Evolutionary conservation across 2,888 invertebrate genomes (phyloP), one percentile per base, ranked within the genome.

Genomic region (Heteromurus nitidus): DNA sequence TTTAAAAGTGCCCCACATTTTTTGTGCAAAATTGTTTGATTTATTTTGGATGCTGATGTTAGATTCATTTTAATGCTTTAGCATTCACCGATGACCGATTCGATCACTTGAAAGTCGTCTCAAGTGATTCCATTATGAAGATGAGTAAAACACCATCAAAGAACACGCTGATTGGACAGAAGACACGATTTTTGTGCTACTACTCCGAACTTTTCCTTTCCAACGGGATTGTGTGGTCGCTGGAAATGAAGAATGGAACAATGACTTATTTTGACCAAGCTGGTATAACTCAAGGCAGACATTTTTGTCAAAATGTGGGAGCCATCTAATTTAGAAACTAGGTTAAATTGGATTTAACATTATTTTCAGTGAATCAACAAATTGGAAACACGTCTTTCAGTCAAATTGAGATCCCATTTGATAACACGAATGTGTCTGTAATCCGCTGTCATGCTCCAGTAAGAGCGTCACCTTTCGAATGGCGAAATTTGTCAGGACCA

Each of bases 121-220:
- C 60, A 7, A 84, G 84, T 58, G 84, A 84, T n/a, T 79, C 79
- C 0, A 84, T 84, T 16, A 84, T 84, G 84, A 84, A 83, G 72
- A 69, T 84, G 62, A 83, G 81, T n/a, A 84, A 84, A 67, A 84
- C 84, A 11, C 84, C 84, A 3, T 79, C 84, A 18, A 82, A 80
- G 31, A 84, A 84, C 24, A 75, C 81, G 0, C 42, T 84, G 2
- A 75, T 84, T 44, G 84, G 84, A 7, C 82, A 84, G 53, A 81
- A 77, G 26, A 77, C 83, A 0, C 47, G 84, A 64, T 84, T 84
- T 62, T 69, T 84, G 16, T 84, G 84, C 42, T 84, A 84, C 53
- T 84, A 72, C 55, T 82, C 84, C 0, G 84, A 84, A 62, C 70
- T 81, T 28, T 84, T 84, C 64, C 64, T 84, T 20, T 60, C 82